These are phyloP conservation scores for Drosophila phalerata DNA, from an alignment of 2,888 invertebrate genomes.

Conservation along the genomic window DNA sequence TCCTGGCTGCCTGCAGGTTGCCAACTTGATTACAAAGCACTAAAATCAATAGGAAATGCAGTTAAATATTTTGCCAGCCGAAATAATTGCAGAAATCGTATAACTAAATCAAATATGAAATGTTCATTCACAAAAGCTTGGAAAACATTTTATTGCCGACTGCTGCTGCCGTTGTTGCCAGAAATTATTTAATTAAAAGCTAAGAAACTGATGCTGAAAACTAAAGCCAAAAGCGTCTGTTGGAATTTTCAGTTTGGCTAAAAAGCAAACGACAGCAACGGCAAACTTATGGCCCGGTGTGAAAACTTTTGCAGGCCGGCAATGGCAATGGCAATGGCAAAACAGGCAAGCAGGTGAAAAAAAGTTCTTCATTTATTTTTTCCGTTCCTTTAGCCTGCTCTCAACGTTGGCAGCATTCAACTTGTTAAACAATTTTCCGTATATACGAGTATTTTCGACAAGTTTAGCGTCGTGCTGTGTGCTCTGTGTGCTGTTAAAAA, in stretches of 20 bases:
- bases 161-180: constrained; percentile 47
- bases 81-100: constrained; percentile 67
- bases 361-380: constrained; percentile 46
- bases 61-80: constrained; percentile 78
- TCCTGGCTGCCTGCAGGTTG: constrained; percentile 70
- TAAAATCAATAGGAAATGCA: constrained; percentile 81
- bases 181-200: constrained; percentile 78
- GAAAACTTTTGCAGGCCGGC: constrained; percentile 60
- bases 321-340: constrained; percentile 10
- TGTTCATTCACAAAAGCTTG: constrained; percentile 14
- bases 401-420: constrained; percentile 65
- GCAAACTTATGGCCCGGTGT: constrained; percentile 72
- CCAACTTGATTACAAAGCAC: constrained; percentile 76
- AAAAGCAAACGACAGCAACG: constrained; percentile 53
- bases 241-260: constrained; percentile 41
- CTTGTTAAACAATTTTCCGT: constrained; percentile 80
- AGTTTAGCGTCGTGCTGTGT: constrained; percentile 59
- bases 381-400: constrained; percentile 17
- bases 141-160: constrained; percentile 48
- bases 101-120: constrained; percentile 65
- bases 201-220: constrained; percentile 3
- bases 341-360: constrained; percentile 67
- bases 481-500: constrained; percentile 54
- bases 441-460: constrained; percentile 74
- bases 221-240: constrained; percentile 35